Evolutionary conservation across 1,140 invertebrate genomes (phyloP), one percentile per base, ranked within the genome.

Genomic region (Drosophila obscura): DNA sequence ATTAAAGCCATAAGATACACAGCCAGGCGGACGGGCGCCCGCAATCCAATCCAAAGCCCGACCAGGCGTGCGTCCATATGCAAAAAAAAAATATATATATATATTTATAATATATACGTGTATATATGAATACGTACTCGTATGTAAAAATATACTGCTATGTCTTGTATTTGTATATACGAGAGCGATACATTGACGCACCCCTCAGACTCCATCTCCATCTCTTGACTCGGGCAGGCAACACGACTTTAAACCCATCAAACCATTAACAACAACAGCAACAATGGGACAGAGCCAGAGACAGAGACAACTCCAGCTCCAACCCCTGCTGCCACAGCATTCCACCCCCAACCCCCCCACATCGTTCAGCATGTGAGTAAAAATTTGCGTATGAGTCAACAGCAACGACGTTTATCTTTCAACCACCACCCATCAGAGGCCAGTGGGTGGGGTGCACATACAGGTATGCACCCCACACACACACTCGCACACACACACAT

Each of bases 301-400:
- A 35, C 15, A 51, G 44, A 51, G 64, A 69, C 50, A 68, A 51
- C 49, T 49, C 22, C 31, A 22, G 58, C 28, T 46, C 19, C 61
- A 28, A 41, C 8, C 22, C 3, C 45, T 15, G 31, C 26, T 24
- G 46, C 19, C 11, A 19, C 19, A 19, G 1, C 19, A 19, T 19
- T 19, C n/a, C 31, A 13, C 13, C 35, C 46, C 39, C 24, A 19
- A 24, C 26, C 52, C 52, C 39, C 26, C 52, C 52, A 11, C 3
- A 4, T 3, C 31, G 11, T 35, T 46, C 24, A 46, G 50, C 81
- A 75, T 87, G 66, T 81, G 81, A 81, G 81, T 82, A 87, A 81
- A 85, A 85, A 85, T 87, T 87, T 85, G 82, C 82, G 82, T 85
- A 85, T 87, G 82, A 85, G 82, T 87, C 82, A 87, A 85, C 78